Conservation (phyloP, 1,140 invertebrate genomes). For the Cepaea nemoralis region DNA sequence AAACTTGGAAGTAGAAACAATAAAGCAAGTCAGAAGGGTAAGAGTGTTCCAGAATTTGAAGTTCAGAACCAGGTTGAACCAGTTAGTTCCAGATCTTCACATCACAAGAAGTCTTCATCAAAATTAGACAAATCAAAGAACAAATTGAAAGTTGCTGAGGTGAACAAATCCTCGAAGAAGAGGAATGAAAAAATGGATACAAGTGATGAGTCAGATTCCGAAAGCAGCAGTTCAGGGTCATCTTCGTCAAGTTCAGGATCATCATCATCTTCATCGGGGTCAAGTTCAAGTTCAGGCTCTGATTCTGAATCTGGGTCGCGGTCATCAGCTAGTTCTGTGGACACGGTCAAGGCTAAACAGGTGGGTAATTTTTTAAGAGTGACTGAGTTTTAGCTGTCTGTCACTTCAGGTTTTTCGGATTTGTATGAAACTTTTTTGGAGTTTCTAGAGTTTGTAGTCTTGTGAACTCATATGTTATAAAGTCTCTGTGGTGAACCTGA, state of each 20-base stretch:
- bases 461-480: too few species aligned
- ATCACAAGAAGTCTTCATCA: not conserved
- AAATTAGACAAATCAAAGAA: not conserved
- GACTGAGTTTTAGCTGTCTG: too few species aligned
- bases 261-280: slow-evolving; percentile 37
- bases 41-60: not conserved
- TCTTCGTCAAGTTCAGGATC: slow-evolving; percentile 45
- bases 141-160: not conserved
- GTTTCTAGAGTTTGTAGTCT: too few species aligned
- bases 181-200: slow-evolving; percentile 45
- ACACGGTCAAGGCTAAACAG: slow-evolving; percentile 25
- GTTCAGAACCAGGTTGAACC: not conserved
- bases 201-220: slow-evolving; percentile 35
- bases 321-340: slow-evolving; percentile 6
- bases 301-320: slow-evolving; percentile 35
- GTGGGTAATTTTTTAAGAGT: slow-evolving; percentile 6
- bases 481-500: too few species aligned
- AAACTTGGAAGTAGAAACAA: not conserved
- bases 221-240: slow-evolving; percentile 41
- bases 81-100: not conserved
- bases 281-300: slow-evolving; percentile 36
- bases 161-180: slow-evolving; percentile 37
- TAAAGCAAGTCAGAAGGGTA: not conserved
- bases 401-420: too few species aligned
- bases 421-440: too few species aligned